Evolutionary conservation across 1,140 invertebrate species (phyloP).

Genomic region (Zaprionus ghesquierei): DNA sequence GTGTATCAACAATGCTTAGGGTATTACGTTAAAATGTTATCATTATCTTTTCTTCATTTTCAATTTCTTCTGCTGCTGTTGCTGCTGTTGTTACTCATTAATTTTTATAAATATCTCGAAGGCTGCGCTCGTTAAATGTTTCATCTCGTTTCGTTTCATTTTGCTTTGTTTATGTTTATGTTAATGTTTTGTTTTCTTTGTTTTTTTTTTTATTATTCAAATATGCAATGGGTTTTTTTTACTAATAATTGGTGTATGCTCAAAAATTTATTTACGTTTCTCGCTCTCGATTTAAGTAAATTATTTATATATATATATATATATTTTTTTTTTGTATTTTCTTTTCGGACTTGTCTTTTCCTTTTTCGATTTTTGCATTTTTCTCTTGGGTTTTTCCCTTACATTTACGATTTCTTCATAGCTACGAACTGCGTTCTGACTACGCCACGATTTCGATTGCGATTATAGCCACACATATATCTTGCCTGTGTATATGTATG

Average conservation of each 20-base stretch:
- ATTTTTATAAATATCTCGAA: constrained; percentile 53
- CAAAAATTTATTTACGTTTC: constrained; percentile 54
- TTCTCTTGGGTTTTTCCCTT: constrained; percentile 28
- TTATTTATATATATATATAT: background rate
- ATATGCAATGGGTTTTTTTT: constrained; percentile 35
- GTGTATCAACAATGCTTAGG: constrained; percentile 58
- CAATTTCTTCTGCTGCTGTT: background rate
- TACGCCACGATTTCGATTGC: constrained; percentile 51
- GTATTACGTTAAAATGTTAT: constrained; percentile 29
- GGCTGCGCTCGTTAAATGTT: constrained; percentile 55
- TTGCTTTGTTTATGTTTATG: constrained; percentile 32
- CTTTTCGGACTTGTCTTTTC: no score
- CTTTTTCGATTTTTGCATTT: constrained; percentile 9
- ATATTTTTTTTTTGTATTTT: background rate
- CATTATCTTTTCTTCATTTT: constrained; percentile 17
- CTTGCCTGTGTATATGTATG: constrained; percentile 36
- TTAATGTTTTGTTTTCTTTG: constrained; percentile 32
- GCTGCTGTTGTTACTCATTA: constrained; percentile 6
- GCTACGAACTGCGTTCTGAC: constrained; percentile 66
- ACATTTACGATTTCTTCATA: constrained; percentile 30
- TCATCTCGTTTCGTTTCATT: constrained; percentile 38
- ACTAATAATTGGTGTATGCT: constrained; percentile 70
- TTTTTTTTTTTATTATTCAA: constrained; percentile 32
- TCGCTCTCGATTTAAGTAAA: constrained; percentile 5
- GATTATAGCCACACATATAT: constrained; percentile 23